These are phyloP conservation scores for Bufo gargarizans DNA, from an alignment of 2,113 vertebrate genomes.

Conservation along the genomic window DNA sequence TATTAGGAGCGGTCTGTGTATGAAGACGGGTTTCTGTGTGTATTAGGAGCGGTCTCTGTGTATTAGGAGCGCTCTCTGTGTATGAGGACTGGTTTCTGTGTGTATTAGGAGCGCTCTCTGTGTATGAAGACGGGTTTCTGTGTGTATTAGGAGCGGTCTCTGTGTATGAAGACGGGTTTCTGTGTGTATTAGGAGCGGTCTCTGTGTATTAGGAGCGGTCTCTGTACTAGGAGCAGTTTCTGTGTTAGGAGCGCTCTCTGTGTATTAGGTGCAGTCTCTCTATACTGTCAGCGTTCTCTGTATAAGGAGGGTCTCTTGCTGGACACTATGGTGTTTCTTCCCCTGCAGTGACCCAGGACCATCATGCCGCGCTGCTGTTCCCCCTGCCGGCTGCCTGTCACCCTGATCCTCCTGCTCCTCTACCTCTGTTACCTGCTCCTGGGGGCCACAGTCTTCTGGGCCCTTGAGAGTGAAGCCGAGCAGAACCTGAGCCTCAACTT, in stretches of 20 bases:
- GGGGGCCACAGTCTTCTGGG: constrained; percentile 81
- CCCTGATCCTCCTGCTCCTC: constrained; percentile 70
- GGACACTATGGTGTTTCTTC: neutral
- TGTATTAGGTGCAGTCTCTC: neutral
- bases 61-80: neutral
- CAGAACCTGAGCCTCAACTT: constrained; percentile 60
- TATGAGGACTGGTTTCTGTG: neutral
- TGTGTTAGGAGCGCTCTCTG: neutral
- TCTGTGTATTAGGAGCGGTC: neutral
- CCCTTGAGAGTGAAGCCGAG: constrained; percentile 75
- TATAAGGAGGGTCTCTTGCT: neutral
- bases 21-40: neutral
- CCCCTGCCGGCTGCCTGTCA: constrained; percentile 63
- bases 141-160: neutral
- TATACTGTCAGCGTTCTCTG: neutral
- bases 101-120: neutral
- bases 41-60: neutral
- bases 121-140: neutral
- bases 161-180: neutral
- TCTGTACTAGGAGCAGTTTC: neutral
- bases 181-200: neutral
- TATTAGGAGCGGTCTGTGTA: neutral
- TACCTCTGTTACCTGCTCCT: constrained; percentile 81
- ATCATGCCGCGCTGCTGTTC: neutral
- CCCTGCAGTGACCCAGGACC: neutral